These are phyloP conservation scores for Latrodectus geometricus DNA, from an alignment of 1,140 invertebrate genomes.

Conservation along the genomic window DNA sequence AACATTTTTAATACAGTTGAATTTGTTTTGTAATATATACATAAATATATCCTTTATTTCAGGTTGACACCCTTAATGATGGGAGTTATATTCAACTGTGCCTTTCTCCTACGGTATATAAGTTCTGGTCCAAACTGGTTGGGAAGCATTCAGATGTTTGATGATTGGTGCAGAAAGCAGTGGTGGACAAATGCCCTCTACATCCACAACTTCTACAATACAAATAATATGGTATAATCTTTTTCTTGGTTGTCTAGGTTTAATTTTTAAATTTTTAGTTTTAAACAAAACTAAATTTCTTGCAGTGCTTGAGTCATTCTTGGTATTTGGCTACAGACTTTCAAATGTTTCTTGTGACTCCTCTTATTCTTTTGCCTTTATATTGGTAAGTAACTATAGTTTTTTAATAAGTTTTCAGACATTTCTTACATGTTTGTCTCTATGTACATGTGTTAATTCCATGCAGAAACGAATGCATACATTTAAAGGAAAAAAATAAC, in stretches of 20 bases:
- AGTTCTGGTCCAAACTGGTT: conserved; percentile 65
- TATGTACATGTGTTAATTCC: too few species aligned
- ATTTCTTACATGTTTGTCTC: too few species aligned
- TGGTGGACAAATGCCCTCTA: conserved; percentile 67
- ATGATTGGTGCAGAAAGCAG: conserved; percentile 65
- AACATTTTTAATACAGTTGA: too few species aligned
- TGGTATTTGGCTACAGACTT: conserved; percentile 69
- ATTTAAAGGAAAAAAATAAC: too few species aligned
- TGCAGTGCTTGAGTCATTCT: conserved; percentile 67
- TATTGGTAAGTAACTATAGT: conserved; percentile 51
- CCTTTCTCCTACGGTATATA: conserved; percentile 63
- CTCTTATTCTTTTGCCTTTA: conserved; percentile 66
- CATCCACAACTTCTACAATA: conserved; percentile 66
- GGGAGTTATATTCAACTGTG: conserved; percentile 63
- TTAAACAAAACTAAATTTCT: neutral
- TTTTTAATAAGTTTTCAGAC: too few species aligned
- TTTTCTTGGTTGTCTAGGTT: too few species aligned
- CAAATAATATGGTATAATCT: conserved; percentile 64
- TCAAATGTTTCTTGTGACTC: conserved; percentile 67
- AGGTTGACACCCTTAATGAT: conserved; percentile 65
- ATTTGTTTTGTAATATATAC: too few species aligned
- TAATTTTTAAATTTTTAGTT: conserved; percentile 9
- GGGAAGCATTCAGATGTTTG: conserved; percentile 63
- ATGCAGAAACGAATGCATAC: too few species aligned
- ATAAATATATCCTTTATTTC: neutral